Percentiles rank a stretch among this genome's conserved stretches.
phyloP scores from a whole-genome alignment of 2,888 invertebrate species.

The Anthrax anthrax region DNA sequence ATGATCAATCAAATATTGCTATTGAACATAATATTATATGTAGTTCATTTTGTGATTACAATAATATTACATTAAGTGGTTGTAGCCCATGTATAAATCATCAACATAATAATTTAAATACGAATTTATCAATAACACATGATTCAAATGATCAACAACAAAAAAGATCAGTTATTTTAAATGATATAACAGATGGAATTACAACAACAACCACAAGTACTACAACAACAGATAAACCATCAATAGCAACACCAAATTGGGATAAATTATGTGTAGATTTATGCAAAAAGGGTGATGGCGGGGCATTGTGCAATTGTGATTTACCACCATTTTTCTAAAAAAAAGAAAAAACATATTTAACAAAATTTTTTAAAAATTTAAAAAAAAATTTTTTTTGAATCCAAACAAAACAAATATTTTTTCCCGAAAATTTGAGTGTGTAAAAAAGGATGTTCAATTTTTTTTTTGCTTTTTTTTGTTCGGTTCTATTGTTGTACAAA shows the following conservation, averaged over 20 bases:
- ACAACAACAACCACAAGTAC: background rate
- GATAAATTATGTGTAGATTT: slow-evolving; percentile 47
- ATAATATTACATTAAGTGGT: slow-evolving; percentile 20
- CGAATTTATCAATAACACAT: slow-evolving; percentile 3
- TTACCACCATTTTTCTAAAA: slow-evolving; percentile 41
- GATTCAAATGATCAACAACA: too few species aligned
- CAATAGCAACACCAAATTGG: slow-evolving; percentile 41
- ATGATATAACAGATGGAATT: too few species aligned
- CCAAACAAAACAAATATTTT: too few species aligned
- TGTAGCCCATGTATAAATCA: slow-evolving; percentile 22
- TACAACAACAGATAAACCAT: slow-evolving; percentile 7
- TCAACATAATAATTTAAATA: background rate
- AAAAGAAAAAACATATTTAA: slow-evolving; percentile 2
- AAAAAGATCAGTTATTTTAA: background rate
- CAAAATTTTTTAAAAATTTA: slow-evolving; percentile 1
- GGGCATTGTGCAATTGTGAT: slow-evolving; percentile 63
- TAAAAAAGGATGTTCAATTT: too few species aligned
- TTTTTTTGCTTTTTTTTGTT: too few species aligned
- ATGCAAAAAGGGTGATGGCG: slow-evolving; percentile 54
- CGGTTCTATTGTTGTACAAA: too few species aligned
- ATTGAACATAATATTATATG: slow-evolving; percentile 19
- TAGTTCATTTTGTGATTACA: slow-evolving; percentile 22
- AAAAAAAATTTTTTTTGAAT: too few species aligned
- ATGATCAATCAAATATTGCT: background rate
- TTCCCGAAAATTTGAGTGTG: too few species aligned